Evolutionary conservation across 2,888 invertebrate genomes (phyloP), one percentile per base, ranked within the genome.

Genomic region (Podotricha telesiphe): DNA sequence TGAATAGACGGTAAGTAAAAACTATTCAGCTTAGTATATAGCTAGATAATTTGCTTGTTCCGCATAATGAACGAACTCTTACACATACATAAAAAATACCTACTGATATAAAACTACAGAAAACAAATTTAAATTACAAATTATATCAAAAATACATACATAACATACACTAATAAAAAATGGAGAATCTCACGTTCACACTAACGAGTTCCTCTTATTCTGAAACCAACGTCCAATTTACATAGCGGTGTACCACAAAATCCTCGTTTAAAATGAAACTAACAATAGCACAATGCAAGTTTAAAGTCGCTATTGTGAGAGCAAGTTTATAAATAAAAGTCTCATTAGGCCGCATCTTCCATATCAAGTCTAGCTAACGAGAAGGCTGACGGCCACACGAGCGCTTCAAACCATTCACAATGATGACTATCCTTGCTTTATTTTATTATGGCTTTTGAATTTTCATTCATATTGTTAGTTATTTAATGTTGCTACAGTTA

Each of bases 201-300:
- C 80, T 87, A 85, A 88, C 86, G 84, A 87, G 85, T 79, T 81
- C 82, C 83, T 78, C 83, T 83, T 83, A 82, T 81, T 83, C 79
- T 81, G 79, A 80, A 83, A 78, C 80, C 82, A 79, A 79, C 84
- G 84, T 88, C 88, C 89, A 89, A 90, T 89, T 91, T 88, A 88
- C 89, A 87, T 89, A 85, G 86, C 79, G 84, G 86, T 80, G 83
- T 83, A 84, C 89, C 89, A 81, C 86, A 82, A 86, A 84, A 86
- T 85, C 81, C 77, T 79, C 86, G 85, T 82, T 88, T 84, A 86
- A 88, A 90, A 89, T 87, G 89, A 88, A 87, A 87, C 84, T 82
- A 89, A 91, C 91, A 90, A 91, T 89, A 80, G 88, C 83, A 90
- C 89, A 91, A 89, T 91, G 89, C 85, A 86, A 87, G 80, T 86